Conservation (phyloP, 30 jellyfish, hydroid and myxozoan species). For the Pseudorhiza aurosa region DNA sequence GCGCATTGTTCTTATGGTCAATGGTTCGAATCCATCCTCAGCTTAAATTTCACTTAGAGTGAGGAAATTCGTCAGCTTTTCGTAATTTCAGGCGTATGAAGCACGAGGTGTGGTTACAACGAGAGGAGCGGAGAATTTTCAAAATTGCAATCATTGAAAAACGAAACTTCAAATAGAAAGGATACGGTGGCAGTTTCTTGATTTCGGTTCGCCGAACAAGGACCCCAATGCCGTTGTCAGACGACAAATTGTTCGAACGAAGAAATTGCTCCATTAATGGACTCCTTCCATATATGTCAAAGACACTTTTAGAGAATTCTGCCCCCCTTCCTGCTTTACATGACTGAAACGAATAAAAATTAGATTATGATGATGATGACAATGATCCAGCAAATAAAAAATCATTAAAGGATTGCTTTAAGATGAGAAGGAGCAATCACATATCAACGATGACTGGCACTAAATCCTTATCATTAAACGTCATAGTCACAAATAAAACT, state of each 20-base stretch:
- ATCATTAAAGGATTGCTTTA: too few species aligned
- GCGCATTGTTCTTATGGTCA: too few species aligned
- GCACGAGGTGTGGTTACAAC: neutral
- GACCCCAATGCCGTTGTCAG: conserved; percentile 78
- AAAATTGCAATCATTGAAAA: neutral
- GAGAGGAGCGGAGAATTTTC: neutral
- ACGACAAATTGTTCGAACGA: conserved; percentile 52
- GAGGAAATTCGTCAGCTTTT: too few species aligned
- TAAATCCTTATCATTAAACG: too few species aligned
- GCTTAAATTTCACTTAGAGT: too few species aligned
- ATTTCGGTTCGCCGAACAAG: conserved; percentile 90
- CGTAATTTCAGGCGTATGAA: too few species aligned
- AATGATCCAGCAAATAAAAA: too few species aligned
- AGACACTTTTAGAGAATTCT: conserved; percentile 70
- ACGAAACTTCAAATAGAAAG: conserved; percentile 50
- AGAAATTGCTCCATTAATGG: conserved; percentile 81
- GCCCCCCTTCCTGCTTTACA: conserved; percentile 87
- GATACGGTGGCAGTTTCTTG: conserved; percentile 79
- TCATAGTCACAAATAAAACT: too few species aligned
- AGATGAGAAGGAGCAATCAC: too few species aligned
- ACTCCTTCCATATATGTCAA: conserved; percentile 84
- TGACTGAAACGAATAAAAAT: conserved; percentile 58
- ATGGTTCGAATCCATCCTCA: too few species aligned
- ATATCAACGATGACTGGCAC: too few species aligned
- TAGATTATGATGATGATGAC: neutral